Conservation (phyloP, 1,140 invertebrate species). For the Ips typographus region DNA sequence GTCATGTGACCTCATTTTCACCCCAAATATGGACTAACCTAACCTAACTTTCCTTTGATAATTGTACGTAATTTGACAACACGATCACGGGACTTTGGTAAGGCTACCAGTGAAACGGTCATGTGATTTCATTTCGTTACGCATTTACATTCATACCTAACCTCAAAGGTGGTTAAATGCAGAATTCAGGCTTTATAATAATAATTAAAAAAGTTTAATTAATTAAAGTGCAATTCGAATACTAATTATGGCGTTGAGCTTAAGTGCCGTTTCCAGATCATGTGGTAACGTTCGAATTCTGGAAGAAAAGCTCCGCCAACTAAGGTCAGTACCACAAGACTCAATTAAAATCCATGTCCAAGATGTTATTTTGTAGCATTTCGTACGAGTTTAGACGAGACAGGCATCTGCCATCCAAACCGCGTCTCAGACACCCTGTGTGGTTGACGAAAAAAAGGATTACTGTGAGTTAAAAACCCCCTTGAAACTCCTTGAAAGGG, state of each 20-base stretch:
- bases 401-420: slow-evolving; percentile 47
- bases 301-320: slow-evolving; percentile 41
- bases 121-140: too few relatives aligned
- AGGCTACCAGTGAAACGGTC: too few relatives aligned
- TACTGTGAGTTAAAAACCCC: slow-evolving; percentile 52
- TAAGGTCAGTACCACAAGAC: slow-evolving; percentile 37
- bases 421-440: slow-evolving; percentile 57
- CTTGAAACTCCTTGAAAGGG: slow-evolving; percentile 20
- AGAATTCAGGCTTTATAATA: too few relatives aligned
- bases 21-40: too few relatives aligned
- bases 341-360: not conserved
- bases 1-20: too few relatives aligned
- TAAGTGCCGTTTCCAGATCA: slow-evolving; percentile 5
- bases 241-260: slow-evolving; percentile 8
- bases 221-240: not conserved
- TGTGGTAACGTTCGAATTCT: slow-evolving; percentile 31
- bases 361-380: slow-evolving; percentile 4
- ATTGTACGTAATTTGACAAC: too few relatives aligned
- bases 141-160: too few relatives aligned
- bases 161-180: too few relatives aligned
- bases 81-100: too few relatives aligned
- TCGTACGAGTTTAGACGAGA: slow-evolving; percentile 37
- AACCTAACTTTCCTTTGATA: too few relatives aligned
- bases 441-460: slow-evolving; percentile 59
- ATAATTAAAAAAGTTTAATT: too few relatives aligned